Conservation (phyloP, 2,113 vertebrate species). For the Haemorhous mexicanus region DNA sequence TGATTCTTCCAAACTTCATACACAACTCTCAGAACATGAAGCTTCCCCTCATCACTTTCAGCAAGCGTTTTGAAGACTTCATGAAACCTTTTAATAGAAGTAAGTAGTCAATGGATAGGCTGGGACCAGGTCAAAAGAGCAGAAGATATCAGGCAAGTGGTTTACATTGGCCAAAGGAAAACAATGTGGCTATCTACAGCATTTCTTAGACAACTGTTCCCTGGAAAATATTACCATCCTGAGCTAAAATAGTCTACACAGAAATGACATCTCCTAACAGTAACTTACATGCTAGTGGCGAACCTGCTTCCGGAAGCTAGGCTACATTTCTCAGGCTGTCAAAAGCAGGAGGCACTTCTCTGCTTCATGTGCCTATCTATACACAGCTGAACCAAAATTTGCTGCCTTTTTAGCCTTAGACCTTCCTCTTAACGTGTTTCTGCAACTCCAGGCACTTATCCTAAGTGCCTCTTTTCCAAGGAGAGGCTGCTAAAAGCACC, state of each 20-base stretch:
- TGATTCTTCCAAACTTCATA: slow-evolving; percentile 96
- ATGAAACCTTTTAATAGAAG: slow-evolving; percentile 84
- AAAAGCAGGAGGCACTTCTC: background rate
- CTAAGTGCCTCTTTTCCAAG: background rate
- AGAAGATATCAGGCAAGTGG: background rate
- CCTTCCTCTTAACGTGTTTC: background rate
- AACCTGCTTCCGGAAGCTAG: background rate
- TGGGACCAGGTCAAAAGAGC: background rate
- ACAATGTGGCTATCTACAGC: background rate
- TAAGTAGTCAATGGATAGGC: background rate
- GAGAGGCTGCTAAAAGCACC: background rate
- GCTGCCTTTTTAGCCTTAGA: background rate
- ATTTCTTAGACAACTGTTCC: background rate
- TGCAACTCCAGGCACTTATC: background rate
- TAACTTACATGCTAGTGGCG: background rate
- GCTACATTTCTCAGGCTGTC: background rate
- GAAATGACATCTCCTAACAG: background rate
- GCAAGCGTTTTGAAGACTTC: slow-evolving; percentile 92
- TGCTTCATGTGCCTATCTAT: background rate
- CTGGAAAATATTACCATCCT: background rate
- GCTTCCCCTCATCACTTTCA: slow-evolving; percentile 94
- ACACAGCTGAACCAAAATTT: background rate
- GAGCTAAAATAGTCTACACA: background rate
- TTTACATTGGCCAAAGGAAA: background rate
- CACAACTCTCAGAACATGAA: slow-evolving; percentile 90